These are phyloP conservation scores for Chalcosyrphus nemorum DNA, from an alignment of 2,888 invertebrate species.

Conservation along the genomic window DNA sequence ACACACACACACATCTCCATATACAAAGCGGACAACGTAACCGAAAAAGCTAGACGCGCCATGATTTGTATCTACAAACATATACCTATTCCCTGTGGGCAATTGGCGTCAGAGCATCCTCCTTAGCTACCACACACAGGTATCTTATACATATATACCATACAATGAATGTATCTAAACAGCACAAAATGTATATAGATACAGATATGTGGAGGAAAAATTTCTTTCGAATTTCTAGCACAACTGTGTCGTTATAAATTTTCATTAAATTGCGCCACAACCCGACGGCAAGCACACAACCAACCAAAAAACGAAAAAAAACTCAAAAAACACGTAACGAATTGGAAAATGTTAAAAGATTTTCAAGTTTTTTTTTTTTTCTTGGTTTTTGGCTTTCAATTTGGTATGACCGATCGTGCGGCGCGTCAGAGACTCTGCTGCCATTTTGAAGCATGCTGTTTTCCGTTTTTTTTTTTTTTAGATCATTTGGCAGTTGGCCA, in stretches of 20 bases:
- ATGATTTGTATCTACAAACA: slow-evolving; percentile 49
- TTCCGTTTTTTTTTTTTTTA: slow-evolving; percentile 33
- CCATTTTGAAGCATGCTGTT: slow-evolving; percentile 47
- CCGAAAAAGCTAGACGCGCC: slow-evolving; percentile 66
- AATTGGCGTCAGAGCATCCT: slow-evolving; percentile 68
- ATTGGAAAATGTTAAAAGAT: slow-evolving; percentile 62
- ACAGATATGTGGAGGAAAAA: slow-evolving; percentile 12
- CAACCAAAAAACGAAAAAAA: background rate
- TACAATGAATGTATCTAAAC: slow-evolving; percentile 29
- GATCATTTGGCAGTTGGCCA: slow-evolving; percentile 66
- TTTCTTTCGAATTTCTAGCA: slow-evolving; percentile 47
- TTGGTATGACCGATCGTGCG: slow-evolving; percentile 68
- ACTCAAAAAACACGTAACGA: slow-evolving; percentile 60
- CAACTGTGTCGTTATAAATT: slow-evolving; percentile 68
- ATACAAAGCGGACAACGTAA: slow-evolving; percentile 47
- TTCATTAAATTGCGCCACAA: slow-evolving; percentile 71
- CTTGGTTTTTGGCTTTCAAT: slow-evolving; percentile 51
- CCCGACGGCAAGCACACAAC: slow-evolving; percentile 28
- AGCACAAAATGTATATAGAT: background rate
- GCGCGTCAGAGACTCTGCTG: slow-evolving; percentile 64
- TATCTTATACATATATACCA: slow-evolving; percentile 18
- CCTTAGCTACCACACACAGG: slow-evolving; percentile 37
- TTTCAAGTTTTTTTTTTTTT: slow-evolving; percentile 14
- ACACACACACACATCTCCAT: slow-evolving; percentile 7
- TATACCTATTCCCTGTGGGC: slow-evolving; percentile 36